These are phyloP conservation scores for Xestia rhomboidea DNA, from an alignment of 2,888 invertebrate genomes.

Conservation along the genomic window DNA sequence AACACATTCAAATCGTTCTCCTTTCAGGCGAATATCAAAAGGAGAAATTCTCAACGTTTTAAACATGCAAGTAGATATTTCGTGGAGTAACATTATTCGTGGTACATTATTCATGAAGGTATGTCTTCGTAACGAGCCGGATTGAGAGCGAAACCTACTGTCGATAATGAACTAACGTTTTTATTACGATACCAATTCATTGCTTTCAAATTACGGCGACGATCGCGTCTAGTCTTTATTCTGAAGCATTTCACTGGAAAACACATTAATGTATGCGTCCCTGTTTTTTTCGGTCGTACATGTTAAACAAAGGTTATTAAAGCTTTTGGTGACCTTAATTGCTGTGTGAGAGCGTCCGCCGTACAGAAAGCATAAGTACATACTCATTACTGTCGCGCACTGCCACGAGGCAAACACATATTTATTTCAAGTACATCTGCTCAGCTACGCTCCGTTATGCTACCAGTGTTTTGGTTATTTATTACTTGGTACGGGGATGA, in stretches of 20 bases:
- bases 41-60: conserved; percentile 83
- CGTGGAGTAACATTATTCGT: conserved; percentile 84
- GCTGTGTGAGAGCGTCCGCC: conserved; percentile 33
- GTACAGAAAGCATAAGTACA: conserved; percentile 40
- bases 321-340: conserved; percentile 57
- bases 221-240: conserved; percentile 48
- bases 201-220: conserved; percentile 73
- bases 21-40: conserved; percentile 78
- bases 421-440: conserved; percentile 33
- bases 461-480: conserved; percentile 20
- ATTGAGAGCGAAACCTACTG: conserved; percentile 83
- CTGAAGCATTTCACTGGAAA: conserved; percentile 45
- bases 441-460: neutral
- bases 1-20: conserved; percentile 78
- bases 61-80: conserved; percentile 87
- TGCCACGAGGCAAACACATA: conserved; percentile 24
- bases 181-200: conserved; percentile 80
- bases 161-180: conserved; percentile 87
- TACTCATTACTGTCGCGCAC: conserved; percentile 39
- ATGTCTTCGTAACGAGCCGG: conserved; percentile 87
- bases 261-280: conserved; percentile 60
- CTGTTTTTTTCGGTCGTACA: conserved; percentile 44
- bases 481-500: neutral
- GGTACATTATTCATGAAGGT: conserved; percentile 88
- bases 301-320: conserved; percentile 59